Evolutionary conservation across 2,797 vertebrate genomes (phyloP), one percentile per base, ranked within the genome.

Genomic region (Argentina silus): DNA sequence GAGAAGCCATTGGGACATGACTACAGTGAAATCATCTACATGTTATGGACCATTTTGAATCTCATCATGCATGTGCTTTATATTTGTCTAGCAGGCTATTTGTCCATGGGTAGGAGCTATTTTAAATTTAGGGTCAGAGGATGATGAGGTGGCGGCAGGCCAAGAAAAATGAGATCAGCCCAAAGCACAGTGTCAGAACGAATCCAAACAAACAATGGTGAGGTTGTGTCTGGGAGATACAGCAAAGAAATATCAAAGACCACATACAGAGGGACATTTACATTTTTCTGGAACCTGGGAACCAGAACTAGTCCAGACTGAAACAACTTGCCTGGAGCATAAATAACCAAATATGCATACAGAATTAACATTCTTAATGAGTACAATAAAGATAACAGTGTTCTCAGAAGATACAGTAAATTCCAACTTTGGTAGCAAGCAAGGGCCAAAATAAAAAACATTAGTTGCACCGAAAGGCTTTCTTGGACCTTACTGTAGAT

Each of bases 161-260:
- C 82, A 87, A 88, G 56, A 78, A 63, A 88, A 85, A 86, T 77
- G 69, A 75, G 69, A 77, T 64, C 70, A 82, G 86, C 81, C 78
- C 80, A 76, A 79, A 83, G 74, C 79, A 72, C 77, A 74, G 83
- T 74, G 85, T 87, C 80, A 86, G 86, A 86, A 77, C 76, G 79
- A 86, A 89, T 85, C 78, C 78, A 88, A 86, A 86, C 82, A 91
- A 91, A 90, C 85, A 88, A 82, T 77, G 70, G 80, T 12, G 7
- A 61, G 69, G 73, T 88, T 86, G 78, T 84, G 73, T 86, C 73
- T 83, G 78, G 65, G 74, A 87, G 81, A 83, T 79, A 77, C 67
- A 69, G 78, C 57, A 69, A 1, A 70, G 76, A 78, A 85, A 55
- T 78, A 82, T 87, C 69, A 82, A 76, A 81, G 61, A 83, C 79